phyloP scores from a whole-genome alignment of 2,888 invertebrate species.

The Drosophila peninsularis region DNA sequence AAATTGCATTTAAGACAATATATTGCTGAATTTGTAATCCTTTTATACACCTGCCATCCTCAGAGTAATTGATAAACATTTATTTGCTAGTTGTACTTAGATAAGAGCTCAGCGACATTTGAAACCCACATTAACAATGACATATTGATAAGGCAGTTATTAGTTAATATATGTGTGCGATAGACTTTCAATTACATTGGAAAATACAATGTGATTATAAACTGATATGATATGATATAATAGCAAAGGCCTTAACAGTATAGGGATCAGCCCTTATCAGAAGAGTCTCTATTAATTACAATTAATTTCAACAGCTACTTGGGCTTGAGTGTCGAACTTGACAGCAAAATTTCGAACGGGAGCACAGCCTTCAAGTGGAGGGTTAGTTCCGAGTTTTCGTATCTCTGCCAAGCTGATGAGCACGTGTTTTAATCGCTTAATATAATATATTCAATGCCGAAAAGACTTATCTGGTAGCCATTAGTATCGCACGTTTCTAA shows the following conservation, averaged over 20 bases:
- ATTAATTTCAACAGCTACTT: background rate
- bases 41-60: background rate
- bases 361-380: background rate
- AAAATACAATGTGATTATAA: background rate
- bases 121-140: slow-evolving; percentile 7
- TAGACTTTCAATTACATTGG: background rate
- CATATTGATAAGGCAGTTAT: slow-evolving; percentile 18
- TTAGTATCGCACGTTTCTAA: background rate
- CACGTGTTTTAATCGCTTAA: background rate
- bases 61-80: slow-evolving; percentile 33
- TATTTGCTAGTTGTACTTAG: slow-evolving; percentile 13
- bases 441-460: background rate
- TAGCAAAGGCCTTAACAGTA: background rate
- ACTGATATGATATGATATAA: background rate
- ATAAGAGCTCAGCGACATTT: slow-evolving; percentile 25
- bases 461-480: background rate
- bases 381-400: background rate
- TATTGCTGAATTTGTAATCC: slow-evolving; percentile 1
- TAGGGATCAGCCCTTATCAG: background rate
- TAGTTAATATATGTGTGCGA: background rate
- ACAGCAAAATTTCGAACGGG: too few relatives aligned
- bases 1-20: background rate
- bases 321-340: background rate
- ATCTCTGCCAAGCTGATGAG: background rate
- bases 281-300: background rate